Conservation (phyloP, 2,797 vertebrate genomes). For the Halcyon smyrnensis region DNA sequence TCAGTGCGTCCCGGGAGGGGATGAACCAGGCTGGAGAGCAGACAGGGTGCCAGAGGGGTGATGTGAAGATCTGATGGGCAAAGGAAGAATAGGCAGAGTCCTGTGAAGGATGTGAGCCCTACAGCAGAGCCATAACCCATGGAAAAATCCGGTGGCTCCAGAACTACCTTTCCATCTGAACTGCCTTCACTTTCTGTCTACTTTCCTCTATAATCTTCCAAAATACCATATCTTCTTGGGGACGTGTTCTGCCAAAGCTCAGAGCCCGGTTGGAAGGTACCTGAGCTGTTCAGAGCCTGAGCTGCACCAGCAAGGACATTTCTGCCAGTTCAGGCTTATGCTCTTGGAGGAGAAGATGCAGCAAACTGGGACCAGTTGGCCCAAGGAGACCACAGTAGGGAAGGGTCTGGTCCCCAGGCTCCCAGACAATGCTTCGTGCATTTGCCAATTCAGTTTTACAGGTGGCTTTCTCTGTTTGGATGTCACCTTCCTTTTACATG, state of each 20-base stretch:
- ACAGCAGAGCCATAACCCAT: fast-evolving
- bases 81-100: not conserved
- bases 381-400: not conserved
- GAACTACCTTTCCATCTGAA: not conserved
- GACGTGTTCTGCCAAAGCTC: not conserved
- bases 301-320: not conserved
- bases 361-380: not conserved
- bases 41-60: not conserved
- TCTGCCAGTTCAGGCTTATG: not conserved
- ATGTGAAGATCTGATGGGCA: not conserved
- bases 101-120: not conserved
- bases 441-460: not conserved
- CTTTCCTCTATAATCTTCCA: not conserved
- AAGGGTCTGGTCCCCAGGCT: not conserved
- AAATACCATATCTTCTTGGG: not conserved
- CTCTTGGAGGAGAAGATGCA: not conserved
- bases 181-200: not conserved
- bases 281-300: not conserved
- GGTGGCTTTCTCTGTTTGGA: not conserved
- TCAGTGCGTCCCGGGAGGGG: fast-evolving
- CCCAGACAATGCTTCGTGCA: not conserved
- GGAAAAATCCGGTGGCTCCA: not conserved
- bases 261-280: not conserved
- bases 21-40: not conserved
- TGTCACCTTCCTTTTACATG: not conserved